These are phyloP conservation scores for Trissonchulus sp. DNA, from an alignment of 2,888 invertebrate species.

Conservation along the genomic window DNA sequence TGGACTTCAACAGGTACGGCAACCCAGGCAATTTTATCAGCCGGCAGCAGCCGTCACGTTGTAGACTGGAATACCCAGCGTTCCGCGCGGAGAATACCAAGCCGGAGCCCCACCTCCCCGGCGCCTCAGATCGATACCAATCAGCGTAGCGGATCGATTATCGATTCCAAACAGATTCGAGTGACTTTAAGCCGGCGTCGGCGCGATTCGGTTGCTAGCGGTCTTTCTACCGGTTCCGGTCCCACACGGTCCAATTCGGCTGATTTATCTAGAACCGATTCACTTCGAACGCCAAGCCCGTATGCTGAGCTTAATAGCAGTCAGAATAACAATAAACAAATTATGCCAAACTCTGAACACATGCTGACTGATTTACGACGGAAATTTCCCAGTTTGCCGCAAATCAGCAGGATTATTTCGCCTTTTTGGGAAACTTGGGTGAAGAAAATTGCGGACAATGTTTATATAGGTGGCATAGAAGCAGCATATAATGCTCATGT, in stretches of 20 bases:
- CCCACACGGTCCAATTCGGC: not conserved
- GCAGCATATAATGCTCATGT: conserved; percentile 54
- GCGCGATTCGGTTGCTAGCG: not conserved
- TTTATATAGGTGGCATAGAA: conserved; percentile 55
- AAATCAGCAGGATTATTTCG: not conserved
- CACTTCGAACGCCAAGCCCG: not conserved
- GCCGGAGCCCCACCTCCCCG: not conserved
- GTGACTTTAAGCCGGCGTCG: not conserved
- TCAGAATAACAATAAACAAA: not conserved
- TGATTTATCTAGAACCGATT: not conserved
- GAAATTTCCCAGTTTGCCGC: not conserved
- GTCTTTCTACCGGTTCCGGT: not conserved
- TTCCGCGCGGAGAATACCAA: not conserved
- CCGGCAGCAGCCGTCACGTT: not conserved
- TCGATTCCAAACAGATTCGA: not conserved
- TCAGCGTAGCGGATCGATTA: not conserved
- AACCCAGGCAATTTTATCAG: too few species aligned
- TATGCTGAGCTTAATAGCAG: too few species aligned
- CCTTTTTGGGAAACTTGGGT: not conserved
- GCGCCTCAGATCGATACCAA: too few species aligned
- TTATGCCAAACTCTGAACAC: not conserved
- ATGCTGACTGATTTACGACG: not conserved
- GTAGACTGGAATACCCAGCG: not conserved
- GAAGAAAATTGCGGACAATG: conserved; percentile 42
- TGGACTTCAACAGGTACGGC: too few species aligned